Evolutionary conservation across 1,140 invertebrate genomes (phyloP).

Genomic region (Drosophila willistoni): DNA sequence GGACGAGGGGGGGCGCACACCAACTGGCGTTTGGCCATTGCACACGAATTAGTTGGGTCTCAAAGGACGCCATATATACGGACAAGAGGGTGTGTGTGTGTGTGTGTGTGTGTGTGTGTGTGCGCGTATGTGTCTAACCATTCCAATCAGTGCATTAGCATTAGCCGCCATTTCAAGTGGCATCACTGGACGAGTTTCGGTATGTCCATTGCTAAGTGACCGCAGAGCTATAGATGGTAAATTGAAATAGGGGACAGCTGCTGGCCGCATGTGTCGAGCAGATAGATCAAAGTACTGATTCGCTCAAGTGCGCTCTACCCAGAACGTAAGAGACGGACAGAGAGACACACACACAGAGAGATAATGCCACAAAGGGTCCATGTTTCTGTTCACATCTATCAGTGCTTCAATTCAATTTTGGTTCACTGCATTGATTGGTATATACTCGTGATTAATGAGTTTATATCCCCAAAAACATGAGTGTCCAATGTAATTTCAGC

Average conservation of each 20-base stretch:
- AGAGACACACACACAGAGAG: background rate
- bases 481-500: background rate
- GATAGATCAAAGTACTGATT: slow-evolving; percentile 70
- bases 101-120: slow-evolving; percentile 1
- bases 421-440: slow-evolving; percentile 20
- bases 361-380: slow-evolving; percentile 60
- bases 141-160: slow-evolving; percentile 70
- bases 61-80: slow-evolving; percentile 42
- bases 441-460: slow-evolving; percentile 5
- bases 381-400: slow-evolving; percentile 24
- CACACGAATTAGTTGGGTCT: slow-evolving; percentile 35
- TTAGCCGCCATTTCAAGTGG: slow-evolving; percentile 60
- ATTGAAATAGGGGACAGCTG: slow-evolving; percentile 14
- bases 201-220: slow-evolving; percentile 72
- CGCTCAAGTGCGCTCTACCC: slow-evolving; percentile 53
- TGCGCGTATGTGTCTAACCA: slow-evolving; percentile 27
- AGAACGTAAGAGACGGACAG: no score
- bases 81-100: background rate
- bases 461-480: background rate
- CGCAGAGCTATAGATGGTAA: slow-evolving; percentile 30
- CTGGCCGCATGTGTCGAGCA: slow-evolving; percentile 35
- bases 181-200: slow-evolving; percentile 14
- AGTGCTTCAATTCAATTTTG: slow-evolving; percentile 10
- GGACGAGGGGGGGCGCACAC: background rate
- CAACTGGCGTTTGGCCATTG: slow-evolving; percentile 8